A percentile compares a stretch with the other conserved stretches of the same genome.
These are phyloP conservation scores for Coptodon bakossiorum DNA, from an alignment of 2,113 vertebrate species.

Conservation along the genomic window DNA sequence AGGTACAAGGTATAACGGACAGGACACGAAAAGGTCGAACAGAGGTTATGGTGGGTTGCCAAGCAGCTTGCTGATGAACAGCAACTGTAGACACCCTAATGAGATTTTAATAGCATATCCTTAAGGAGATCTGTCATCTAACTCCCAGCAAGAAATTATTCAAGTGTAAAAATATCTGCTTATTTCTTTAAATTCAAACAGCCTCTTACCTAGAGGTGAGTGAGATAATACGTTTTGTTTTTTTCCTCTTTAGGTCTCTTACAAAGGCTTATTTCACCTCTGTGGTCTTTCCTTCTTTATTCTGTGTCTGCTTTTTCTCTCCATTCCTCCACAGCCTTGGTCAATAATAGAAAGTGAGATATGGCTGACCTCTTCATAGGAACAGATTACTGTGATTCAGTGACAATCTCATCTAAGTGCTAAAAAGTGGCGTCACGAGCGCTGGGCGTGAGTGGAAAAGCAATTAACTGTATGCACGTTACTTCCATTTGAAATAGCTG, in stretches of 20 bases:
- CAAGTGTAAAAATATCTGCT: not conserved
- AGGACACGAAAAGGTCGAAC: not conserved
- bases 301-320: not conserved
- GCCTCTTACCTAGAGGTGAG: not conserved
- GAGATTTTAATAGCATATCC: not conserved
- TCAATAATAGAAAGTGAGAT: not conserved
- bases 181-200: not conserved
- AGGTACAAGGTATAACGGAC: not conserved
- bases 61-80: not conserved
- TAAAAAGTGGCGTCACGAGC: not conserved
- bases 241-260: not conserved
- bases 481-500: constrained; percentile 17
- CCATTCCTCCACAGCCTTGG: not conserved
- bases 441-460: not conserved
- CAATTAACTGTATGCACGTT: constrained; percentile 22
- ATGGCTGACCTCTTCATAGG: not conserved
- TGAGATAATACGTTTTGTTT: not conserved
- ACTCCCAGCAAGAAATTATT: not conserved
- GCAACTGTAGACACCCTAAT: not conserved
- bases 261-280: not conserved
- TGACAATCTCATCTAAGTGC: not conserved
- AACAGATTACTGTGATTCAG: not conserved
- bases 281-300: not conserved
- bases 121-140: not conserved
- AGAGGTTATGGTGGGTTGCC: not conserved